Evolutionary conservation across 2,113 vertebrate genomes (phyloP), one percentile per base, ranked within the genome.

Genomic region (Sebastes fasciatus): DNA sequence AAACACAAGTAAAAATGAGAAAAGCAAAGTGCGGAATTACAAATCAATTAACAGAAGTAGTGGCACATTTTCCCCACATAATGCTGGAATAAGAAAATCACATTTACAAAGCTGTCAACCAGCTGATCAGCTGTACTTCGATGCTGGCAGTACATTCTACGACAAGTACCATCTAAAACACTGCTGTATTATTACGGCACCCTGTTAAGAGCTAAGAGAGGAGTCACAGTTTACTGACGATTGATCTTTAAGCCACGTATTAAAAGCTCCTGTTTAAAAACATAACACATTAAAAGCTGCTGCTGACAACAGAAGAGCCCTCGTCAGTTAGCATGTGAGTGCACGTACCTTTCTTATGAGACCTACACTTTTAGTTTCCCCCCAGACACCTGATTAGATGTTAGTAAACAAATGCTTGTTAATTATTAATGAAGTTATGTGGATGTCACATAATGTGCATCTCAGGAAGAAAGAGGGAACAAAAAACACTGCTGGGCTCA

Each of bases 1-100:
- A 60, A 26, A 34, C 6, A 43, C 9, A 74, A 69, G 42, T 52
- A 72, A 66, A 80, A 80, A 82, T 14, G 16, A 80, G 26, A 84
- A 73, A 85, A 74, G 77, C 75, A 86, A 92, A 93, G 88, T 93
- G 88, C 84, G 23, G 72, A 91, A 90, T 85, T 86, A 85, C 52
- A 86, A 68, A 83, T 74, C 80, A 89, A 90, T 89, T 82, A 90
- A 66, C 74, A 87, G 77, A 86, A 81, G 77, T 84, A 87, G 86
- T 93, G 83, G 80, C 91, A 87, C 82, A 69, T 58, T 61, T 80
- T 57, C 58, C 34, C 74, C 80, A 75, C 69, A 70, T 77, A 80
- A 85, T 58, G 81, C 82, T 90, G 75, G 72, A 81, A 63, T 46
- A 67, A 58, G 10, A 64, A 79, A 67, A 76, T 86, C 81, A 89